These are phyloP conservation scores for Thysanoteuthis rhombus DNA, from an alignment of 2,888 invertebrate species.

Conservation along the genomic window DNA sequence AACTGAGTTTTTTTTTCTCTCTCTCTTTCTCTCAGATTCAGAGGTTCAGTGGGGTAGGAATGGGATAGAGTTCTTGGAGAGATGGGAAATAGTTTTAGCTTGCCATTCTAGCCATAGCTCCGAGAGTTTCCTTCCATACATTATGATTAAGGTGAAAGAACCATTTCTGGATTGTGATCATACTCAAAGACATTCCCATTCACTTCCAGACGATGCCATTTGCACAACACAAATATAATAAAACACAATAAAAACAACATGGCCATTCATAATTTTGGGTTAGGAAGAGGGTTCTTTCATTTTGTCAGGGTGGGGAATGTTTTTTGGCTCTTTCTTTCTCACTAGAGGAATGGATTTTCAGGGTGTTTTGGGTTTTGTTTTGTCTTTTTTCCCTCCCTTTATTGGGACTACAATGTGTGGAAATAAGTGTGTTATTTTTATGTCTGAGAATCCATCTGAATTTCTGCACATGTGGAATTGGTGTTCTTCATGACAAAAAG, in stretches of 20 bases:
- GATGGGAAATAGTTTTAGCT: not conserved
- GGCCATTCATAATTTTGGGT: not conserved
- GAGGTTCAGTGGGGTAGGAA: not conserved
- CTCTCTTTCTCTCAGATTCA: not conserved
- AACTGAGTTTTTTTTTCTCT: not conserved
- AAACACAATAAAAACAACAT: not conserved
- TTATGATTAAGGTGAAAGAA: not conserved
- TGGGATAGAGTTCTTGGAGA: not conserved
- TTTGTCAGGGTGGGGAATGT: not conserved
- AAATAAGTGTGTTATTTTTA: too few relatives aligned
- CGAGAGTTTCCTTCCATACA: not conserved
- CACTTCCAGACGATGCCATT: not conserved
- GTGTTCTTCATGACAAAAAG: too few relatives aligned
- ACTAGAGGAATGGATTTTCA: not conserved
- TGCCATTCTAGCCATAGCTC: not conserved
- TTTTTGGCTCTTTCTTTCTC: not conserved
- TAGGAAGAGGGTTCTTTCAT: not conserved
- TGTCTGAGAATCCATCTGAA: too few relatives aligned
- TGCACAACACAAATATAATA: not conserved
- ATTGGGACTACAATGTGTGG: too few relatives aligned
- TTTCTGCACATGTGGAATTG: too few relatives aligned
- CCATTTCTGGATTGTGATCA: constrained; percentile 12
- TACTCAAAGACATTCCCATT: not conserved
- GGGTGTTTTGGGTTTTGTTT: too few relatives aligned
- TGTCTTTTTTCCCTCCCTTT: too few relatives aligned